A percentile compares a stretch with the other conserved stretches of the same genome.
Evolutionary conservation across 2,888 invertebrate species (phyloP).

Genomic region (Apantesis nais): DNA sequence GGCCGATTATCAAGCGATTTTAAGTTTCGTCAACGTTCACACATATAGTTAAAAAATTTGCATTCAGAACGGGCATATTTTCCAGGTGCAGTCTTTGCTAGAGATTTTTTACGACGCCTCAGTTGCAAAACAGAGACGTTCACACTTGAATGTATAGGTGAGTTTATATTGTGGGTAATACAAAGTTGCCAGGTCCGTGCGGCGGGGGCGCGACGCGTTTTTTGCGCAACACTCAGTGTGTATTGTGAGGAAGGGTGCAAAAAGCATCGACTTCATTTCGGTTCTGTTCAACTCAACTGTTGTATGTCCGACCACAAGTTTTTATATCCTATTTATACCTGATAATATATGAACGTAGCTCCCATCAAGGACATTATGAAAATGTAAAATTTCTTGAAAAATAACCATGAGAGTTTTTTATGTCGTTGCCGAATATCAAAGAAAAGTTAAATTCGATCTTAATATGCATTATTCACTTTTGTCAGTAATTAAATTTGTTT

Average conservation of each 20-base stretch:
- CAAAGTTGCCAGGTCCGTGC: not conserved
- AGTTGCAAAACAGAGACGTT: not conserved
- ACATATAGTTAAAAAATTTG: not conserved
- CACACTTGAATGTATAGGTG: not conserved
- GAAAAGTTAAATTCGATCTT: too few species aligned
- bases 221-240: not conserved
- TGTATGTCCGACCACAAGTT: not conserved
- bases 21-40: not conserved
- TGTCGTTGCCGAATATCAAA: too few species aligned
- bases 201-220: not conserved
- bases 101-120: not conserved
- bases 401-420: too few species aligned
- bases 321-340: too few species aligned
- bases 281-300: constrained; percentile 3
- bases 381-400: too few species aligned
- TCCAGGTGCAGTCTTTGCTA: not conserved
- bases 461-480: too few species aligned
- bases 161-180: not conserved
- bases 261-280: constrained; percentile 9
- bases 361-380: too few species aligned
- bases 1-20: not conserved
- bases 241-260: constrained; percentile 8
- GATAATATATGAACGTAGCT: too few species aligned
- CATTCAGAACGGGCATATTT: not conserved
- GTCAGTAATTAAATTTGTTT: too few species aligned